phyloP scores from a whole-genome alignment of 2,113 vertebrate genomes.

The Carettochelys insculpta region DNA sequence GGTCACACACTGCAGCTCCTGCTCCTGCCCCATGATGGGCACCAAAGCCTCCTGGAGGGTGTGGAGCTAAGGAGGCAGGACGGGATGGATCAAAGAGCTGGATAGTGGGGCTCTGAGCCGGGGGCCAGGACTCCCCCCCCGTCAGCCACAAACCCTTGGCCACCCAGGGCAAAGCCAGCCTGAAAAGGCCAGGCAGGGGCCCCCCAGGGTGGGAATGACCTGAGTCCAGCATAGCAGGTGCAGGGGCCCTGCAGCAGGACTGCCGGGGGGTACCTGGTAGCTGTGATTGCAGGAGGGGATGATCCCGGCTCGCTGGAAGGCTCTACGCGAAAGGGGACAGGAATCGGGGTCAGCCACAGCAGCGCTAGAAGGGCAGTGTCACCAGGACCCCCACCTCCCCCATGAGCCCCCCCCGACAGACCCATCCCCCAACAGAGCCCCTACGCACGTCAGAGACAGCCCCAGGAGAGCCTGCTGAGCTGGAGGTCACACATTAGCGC shows the following conservation, averaged over 20 bases:
- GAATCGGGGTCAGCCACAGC: not conserved
- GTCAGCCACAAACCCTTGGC: not conserved
- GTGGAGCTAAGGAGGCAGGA: not conserved
- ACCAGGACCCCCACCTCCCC: not conserved
- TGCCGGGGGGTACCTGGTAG: not conserved
- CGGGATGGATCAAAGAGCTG: not conserved
- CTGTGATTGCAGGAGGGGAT: not conserved
- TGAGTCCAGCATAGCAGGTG: no score
- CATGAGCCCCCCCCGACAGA: not conserved
- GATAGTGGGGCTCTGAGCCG: not conserved
- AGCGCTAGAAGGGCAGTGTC: not conserved
- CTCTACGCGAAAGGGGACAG: not conserved
- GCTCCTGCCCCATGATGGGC: not conserved
- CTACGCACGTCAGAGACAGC: not conserved
- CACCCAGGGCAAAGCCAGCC: no score
- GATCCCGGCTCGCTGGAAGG: not conserved
- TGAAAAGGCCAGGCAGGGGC: not conserved
- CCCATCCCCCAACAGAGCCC: not conserved
- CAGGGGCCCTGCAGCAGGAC: not conserved
- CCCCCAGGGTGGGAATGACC: no score
- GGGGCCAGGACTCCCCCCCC: no score
- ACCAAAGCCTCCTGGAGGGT: not conserved
- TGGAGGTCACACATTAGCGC: not conserved
- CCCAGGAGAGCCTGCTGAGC: not conserved
- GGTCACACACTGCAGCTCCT: not conserved